phyloP scores from a whole-genome alignment of 2,888 invertebrate species.

The Dryocosmus kuriphilus region DNA sequence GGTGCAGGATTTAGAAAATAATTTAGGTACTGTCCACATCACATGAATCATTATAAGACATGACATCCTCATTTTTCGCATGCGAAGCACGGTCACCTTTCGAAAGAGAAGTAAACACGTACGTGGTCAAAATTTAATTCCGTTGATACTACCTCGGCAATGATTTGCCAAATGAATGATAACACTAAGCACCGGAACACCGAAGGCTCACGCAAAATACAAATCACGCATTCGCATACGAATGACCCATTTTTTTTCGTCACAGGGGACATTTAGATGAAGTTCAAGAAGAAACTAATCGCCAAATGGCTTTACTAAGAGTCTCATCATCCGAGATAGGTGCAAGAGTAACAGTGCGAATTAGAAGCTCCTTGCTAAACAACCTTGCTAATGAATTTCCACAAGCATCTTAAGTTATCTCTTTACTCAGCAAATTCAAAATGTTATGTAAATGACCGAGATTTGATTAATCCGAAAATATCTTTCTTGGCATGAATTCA shows the following conservation, averaged over 20 bases:
- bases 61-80: slow-evolving; percentile 19
- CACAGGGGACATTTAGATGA: slow-evolving; percentile 3
- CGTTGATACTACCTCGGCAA: not conserved
- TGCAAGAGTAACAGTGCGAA: not conserved
- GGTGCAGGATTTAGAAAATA: not conserved
- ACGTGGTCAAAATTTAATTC: slow-evolving; percentile 41
- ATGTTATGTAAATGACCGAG: not conserved
- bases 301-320: not conserved
- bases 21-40: slow-evolving; percentile 9
- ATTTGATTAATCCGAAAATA: not conserved
- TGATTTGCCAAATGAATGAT: slow-evolving; percentile 21
- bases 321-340: slow-evolving; percentile 12
- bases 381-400: slow-evolving; percentile 18
- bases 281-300: slow-evolving; percentile 16
- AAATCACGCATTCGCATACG: slow-evolving; percentile 28
- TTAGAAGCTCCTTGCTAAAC: slow-evolving; percentile 25
- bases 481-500: not conserved
- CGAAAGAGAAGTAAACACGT: slow-evolving; percentile 41
- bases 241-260: not conserved
- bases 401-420: slow-evolving; percentile 6
- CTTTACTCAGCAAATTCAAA: not conserved
- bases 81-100: slow-evolving; percentile 40
- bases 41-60: slow-evolving; percentile 9
- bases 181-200: slow-evolving; percentile 8
- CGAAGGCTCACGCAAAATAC: slow-evolving; percentile 3